Conservation (phyloP, 2,888 invertebrate species). For the Bursaphelenchus okinawaensis region DNA sequence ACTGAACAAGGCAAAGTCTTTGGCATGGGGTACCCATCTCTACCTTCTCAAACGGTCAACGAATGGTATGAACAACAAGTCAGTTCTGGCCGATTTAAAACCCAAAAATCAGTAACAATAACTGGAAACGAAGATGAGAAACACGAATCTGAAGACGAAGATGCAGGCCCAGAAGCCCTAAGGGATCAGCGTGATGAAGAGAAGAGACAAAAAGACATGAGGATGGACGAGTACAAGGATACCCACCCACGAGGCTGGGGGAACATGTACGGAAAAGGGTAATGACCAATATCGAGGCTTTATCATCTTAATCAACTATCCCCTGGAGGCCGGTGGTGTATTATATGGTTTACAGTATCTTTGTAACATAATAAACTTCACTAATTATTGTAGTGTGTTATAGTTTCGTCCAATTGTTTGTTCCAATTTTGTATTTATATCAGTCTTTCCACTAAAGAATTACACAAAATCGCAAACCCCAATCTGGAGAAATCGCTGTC, state of each 20-base stretch:
- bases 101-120: conserved; percentile 5
- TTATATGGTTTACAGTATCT: conserved; percentile 6
- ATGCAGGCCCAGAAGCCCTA: conserved; percentile 9
- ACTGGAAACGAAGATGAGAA: conserved; percentile 12
- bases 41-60: conserved; percentile 84
- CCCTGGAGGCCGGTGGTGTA: background rate
- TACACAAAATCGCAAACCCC: no score
- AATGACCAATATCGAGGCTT: background rate
- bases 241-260: conserved; percentile 53
- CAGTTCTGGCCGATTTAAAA: conserved; percentile 64
- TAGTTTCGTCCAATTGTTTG: background rate
- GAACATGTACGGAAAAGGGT: conserved; percentile 54
- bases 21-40: conserved; percentile 86
- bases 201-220: conserved; percentile 33
- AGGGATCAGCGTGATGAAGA: conserved; percentile 18
- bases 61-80: conserved; percentile 88
- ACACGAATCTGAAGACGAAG: conserved; percentile 17
- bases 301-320: no score
- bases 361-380: background rate
- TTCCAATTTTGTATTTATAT: no score
- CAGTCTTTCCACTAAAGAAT: no score
- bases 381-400: background rate
- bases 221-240: conserved; percentile 53
- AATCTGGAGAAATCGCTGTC: no score
- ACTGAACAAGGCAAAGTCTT: conserved; percentile 79